phyloP scores from a whole-genome alignment of 1,140 invertebrate species.

The Chelonus insularis region DNA sequence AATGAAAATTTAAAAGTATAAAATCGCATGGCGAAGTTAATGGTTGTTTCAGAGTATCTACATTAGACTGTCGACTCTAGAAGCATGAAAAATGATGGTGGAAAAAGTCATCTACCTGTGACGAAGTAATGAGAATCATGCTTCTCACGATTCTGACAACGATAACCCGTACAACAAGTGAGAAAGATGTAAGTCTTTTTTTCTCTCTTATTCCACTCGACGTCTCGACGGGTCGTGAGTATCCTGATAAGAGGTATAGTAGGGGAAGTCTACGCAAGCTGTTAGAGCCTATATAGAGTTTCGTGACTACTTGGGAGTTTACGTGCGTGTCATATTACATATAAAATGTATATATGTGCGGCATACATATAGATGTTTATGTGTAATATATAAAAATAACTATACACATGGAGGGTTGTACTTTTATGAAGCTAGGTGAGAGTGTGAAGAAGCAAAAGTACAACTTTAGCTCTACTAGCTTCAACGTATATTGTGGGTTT shows the following conservation, averaged over 20 bases:
- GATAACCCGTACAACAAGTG: neutral
- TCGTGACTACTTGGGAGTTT: neutral
- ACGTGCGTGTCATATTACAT: neutral
- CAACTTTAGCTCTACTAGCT: neutral
- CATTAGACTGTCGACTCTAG: neutral
- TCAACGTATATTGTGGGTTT: neutral
- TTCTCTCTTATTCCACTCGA: neutral
- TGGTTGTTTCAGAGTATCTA: neutral
- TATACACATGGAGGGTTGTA: too few species aligned
- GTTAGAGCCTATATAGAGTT: neutral
- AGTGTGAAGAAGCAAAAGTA: neutral
- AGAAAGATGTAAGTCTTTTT: neutral
- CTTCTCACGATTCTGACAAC: neutral
- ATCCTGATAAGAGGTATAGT: neutral
- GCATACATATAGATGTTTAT: neutral
- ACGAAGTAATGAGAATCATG: constrained; percentile 14
- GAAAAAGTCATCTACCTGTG: constrained; percentile 8
- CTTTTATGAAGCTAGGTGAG: neutral
- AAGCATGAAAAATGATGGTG: neutral
- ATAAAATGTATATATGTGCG: neutral
- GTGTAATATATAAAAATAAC: neutral
- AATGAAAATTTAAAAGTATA: neutral
- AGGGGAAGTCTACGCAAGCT: neutral
- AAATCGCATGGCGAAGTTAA: neutral
- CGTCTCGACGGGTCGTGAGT: constrained; percentile 7